A percentile compares a stretch with the other conserved stretches of the same genome.
Conservation (phyloP, 2,113 vertebrate genomes). For the Nicator chloris region DNA sequence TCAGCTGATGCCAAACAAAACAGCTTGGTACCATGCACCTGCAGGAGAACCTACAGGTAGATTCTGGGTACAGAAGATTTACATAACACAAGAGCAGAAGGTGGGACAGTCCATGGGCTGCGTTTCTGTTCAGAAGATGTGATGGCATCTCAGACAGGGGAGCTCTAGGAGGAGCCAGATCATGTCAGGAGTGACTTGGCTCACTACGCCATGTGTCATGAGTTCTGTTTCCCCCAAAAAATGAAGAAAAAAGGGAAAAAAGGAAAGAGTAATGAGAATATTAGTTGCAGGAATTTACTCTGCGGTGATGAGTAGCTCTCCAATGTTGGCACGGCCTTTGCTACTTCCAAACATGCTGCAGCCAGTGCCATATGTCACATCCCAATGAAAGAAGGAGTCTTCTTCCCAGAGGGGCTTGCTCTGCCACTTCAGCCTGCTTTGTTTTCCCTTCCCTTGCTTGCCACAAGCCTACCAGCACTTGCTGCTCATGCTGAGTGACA, state of each 20-base stretch:
- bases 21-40: fast-evolving
- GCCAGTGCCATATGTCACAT: not conserved
- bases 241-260: not conserved
- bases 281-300: not conserved
- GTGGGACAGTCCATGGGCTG: not conserved
- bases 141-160: not conserved
- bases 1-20: not conserved
- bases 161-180: not conserved
- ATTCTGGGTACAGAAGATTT: not conserved
- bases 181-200: not conserved
- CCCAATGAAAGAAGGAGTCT: not conserved
- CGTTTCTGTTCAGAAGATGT: not conserved
- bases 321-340: constrained; percentile 5
- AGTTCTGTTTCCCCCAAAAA: not conserved
- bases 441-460: not conserved
- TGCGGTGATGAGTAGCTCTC: not conserved
- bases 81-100: not conserved
- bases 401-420: not conserved
- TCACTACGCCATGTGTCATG: not conserved
- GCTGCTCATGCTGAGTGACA: not conserved
- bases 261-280: not conserved
- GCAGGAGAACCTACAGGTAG: not conserved
- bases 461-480: fast-evolving
- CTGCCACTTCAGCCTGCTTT: not conserved
- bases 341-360: constrained; percentile 45